phyloP scores from a whole-genome alignment of 2,888 invertebrate genomes.

The Lasioglossum malachurum region DNA sequence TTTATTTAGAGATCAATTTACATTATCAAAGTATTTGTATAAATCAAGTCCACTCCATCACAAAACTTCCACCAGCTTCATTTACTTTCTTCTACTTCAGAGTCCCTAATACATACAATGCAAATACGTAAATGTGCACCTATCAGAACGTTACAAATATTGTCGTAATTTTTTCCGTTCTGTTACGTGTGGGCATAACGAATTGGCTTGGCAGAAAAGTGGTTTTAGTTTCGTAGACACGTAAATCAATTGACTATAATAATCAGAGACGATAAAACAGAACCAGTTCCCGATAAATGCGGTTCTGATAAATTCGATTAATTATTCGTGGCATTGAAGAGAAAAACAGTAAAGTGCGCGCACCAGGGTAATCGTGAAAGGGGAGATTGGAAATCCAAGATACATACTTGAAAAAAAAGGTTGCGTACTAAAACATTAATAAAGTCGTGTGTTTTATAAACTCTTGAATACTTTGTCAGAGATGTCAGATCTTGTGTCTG shows the following conservation, averaged over 20 bases:
- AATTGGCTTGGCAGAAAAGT: not conserved
- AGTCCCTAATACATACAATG: not conserved
- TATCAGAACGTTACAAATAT: not conserved
- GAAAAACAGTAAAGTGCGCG: not conserved
- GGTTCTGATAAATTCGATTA: not conserved
- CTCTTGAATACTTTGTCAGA: not conserved
- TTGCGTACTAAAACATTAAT: not conserved
- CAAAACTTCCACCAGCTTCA: not conserved
- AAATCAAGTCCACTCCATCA: not conserved
- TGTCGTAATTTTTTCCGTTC: not conserved
- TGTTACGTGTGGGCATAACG: not conserved
- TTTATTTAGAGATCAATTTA: no score
- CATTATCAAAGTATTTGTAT: no score
- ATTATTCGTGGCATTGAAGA: not conserved
- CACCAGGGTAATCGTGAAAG: not conserved
- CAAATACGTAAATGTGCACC: not conserved
- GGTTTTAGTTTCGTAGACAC: not conserved
- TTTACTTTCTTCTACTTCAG: not conserved
- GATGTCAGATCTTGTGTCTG: not conserved
- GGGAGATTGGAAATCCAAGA: not conserved
- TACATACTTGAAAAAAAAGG: no score
- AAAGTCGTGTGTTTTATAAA: not conserved
- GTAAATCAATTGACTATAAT: not conserved
- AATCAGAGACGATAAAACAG: not conserved
- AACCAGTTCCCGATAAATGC: not conserved